Evolutionary conservation across 2,797 vertebrate species (phyloP), one percentile per base, ranked within the genome.

Genomic region (Nannoperca obscura): DNA sequence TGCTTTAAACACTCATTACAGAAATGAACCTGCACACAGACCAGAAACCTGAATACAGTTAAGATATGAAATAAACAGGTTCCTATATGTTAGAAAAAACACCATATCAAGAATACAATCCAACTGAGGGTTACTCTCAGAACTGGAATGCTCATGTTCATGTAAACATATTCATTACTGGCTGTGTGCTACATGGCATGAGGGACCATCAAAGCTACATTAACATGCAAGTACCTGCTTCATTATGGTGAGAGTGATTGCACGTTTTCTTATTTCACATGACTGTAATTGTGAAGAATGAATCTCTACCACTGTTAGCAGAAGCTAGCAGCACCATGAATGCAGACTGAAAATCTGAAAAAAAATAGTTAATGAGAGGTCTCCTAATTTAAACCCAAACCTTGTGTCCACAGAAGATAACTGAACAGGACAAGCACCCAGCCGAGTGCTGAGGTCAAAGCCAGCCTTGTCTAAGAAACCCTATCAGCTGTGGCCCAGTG

Each of bases 401-500:
- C 53, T 46, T 1, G 8, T 44, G 59, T 77, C 42, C 65, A 65
- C 36, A 54, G 52, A 61, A 34, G 40, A 61, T 38, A 53, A 46
- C 13, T 47, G 15, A 66, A 27, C 30, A 55, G 61, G 50, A 78
- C 44, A 53, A 53, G 74, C 38, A 44, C 11, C 49, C 49, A 46
- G 22, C 57, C 5, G 1, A 58, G 32, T 1, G 24, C 22, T 22
- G 19, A 42, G 59, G 34, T 65, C 54, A 65, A 64, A 71, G 47
- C 20, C 46, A 34, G 58, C n/a, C 36, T 60, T 52, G 58, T 71
- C 63, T 32, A 71, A 68, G 72, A 83, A 81, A 83, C 67, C 47
- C 58, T 53, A 73, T 76, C 66, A 75, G 65, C 82, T 65, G 0
- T 79, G 79, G 71, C 67, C 75, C 22, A 14, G 47, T 64, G 58